These are phyloP conservation scores for Drosophila rellima DNA, from an alignment of 2,888 invertebrate genomes.

Conservation along the genomic window DNA sequence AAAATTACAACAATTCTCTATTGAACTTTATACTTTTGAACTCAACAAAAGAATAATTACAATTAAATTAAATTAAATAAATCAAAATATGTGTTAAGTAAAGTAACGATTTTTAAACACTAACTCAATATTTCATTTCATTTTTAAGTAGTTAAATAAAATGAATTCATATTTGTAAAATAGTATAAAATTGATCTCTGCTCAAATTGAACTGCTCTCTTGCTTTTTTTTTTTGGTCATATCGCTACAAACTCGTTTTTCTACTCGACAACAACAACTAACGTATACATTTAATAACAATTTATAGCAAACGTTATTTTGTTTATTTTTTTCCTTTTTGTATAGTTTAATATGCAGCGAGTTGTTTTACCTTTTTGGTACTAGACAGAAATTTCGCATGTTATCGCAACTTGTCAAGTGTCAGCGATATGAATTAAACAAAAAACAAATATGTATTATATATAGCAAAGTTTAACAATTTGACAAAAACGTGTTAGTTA, in stretches of 20 bases:
- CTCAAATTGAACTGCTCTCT: conserved; percentile 4
- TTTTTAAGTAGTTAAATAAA: background rate
- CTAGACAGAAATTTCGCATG: conserved; percentile 72
- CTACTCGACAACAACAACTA: conserved; percentile 42
- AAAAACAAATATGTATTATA: conserved; percentile 11
- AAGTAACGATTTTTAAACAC: no score
- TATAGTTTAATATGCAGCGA: conserved; percentile 57
- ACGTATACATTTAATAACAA: conserved; percentile 63
- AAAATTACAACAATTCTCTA: background rate
- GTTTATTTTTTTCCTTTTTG: conserved; percentile 50
- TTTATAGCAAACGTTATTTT: conserved; percentile 54
- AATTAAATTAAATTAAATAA: background rate
- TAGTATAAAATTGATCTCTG: conserved; percentile 4
- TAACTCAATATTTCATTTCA: background rate
- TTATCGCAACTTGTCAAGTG: conserved; percentile 76
- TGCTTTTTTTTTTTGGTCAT: conserved; percentile 62
- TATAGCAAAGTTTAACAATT: conserved; percentile 42
- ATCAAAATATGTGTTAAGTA: no score
- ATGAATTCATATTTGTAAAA: conserved; percentile 6
- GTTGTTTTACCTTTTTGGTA: conserved; percentile 51
- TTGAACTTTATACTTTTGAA: background rate
- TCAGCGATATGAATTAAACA: conserved; percentile 42
- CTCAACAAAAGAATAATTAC: no score
- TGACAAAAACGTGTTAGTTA: conserved; percentile 62
- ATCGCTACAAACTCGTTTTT: conserved; percentile 64